Conservation (phyloP, 2,797 vertebrate species). For the Gymnodraco acuticeps region DNA sequence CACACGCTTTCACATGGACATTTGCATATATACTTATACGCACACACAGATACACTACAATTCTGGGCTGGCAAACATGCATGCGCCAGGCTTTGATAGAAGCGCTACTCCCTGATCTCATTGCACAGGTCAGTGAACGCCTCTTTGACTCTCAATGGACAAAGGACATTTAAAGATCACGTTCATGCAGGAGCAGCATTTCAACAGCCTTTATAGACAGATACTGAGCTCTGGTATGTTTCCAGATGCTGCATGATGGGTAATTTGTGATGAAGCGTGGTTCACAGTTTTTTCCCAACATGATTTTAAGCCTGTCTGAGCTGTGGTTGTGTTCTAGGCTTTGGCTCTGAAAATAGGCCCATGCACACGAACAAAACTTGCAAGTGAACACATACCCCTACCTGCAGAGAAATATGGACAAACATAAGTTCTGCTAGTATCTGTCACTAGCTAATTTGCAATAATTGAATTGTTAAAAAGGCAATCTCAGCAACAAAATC, state of each 20-base stretch:
- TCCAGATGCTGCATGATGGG: constrained; percentile 21
- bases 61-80: constrained; percentile 3
- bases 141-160: constrained; percentile 30
- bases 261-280: constrained; percentile 33
- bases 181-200: constrained; percentile 32
- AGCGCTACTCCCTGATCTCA: constrained; percentile 48
- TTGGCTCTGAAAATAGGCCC: constrained; percentile 16
- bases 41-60: not conserved
- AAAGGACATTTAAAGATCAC: constrained; percentile 44
- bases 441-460: constrained; percentile 30
- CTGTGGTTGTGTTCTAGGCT: constrained; percentile 18
- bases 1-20: not conserved
- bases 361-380: constrained; percentile 3
- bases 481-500: constrained; percentile 46
- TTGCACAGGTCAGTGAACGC: constrained; percentile 63
- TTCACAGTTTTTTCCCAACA: not conserved
- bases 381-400: constrained; percentile 1
- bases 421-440: constrained; percentile 8
- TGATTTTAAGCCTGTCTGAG: constrained; percentile 21
- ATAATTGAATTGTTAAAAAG: constrained; percentile 49
- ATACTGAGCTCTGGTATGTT: constrained; percentile 24
- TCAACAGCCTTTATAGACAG: constrained; percentile 16
- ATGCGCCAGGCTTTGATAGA: constrained; percentile 35
- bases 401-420: constrained; percentile 8
- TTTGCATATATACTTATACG: not conserved